Base-by-base conservation (phyloP, 64 coral and sea anemone genomes). In the Montipora efflorescens region DNA sequence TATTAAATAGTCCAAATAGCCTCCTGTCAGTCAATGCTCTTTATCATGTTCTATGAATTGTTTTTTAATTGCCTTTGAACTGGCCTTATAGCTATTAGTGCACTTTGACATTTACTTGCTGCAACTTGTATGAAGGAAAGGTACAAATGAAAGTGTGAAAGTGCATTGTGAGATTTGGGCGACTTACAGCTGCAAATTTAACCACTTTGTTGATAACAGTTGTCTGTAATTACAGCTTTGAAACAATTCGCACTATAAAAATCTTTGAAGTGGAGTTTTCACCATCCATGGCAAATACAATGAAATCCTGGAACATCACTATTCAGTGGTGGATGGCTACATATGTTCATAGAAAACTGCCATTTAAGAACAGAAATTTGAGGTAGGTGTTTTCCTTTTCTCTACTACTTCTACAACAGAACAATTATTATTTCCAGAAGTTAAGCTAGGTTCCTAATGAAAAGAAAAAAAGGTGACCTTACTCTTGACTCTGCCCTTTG, bases 301-400 rank as follows among this genome's bases (percentile, higher is more conserved):
- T 96, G 84, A 99, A 99, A 75, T 90, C 94, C 55, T 99, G 98
- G 98, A 99, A 99, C 90, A 88, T 99, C 89, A 92, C 98, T 20
- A 90, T 99, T n/a, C 98, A 99, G 73, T 99, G 98, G 98, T 99
- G 98, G 98, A 94, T 99, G 8, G 88, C 95, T 7, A 90, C 84
- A 1, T 99, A 86, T 81, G 92, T 96, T 21, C 94, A 99, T 84
- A 96, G 95, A 78, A 99, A 96, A 85, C 57, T 96, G 12, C 98
- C 98, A 12, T 94, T 99, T 74, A 92, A 90, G 47, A 96, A 94
- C 89, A 94, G 85, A 68, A 99, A 94, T 85, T 75, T 95, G 59
- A 87, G 94, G 90, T 93, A 93, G 11, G 47, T n/a, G 13, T 16
- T 19, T 19, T 21, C n/a, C 21, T 43, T 75, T 88, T 48, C 5